Percentiles rank a stretch among this genome's conserved stretches.
These are phyloP conservation scores for Anthophora plumipes DNA, from an alignment of 2,888 invertebrate species.

Conservation along the genomic window DNA sequence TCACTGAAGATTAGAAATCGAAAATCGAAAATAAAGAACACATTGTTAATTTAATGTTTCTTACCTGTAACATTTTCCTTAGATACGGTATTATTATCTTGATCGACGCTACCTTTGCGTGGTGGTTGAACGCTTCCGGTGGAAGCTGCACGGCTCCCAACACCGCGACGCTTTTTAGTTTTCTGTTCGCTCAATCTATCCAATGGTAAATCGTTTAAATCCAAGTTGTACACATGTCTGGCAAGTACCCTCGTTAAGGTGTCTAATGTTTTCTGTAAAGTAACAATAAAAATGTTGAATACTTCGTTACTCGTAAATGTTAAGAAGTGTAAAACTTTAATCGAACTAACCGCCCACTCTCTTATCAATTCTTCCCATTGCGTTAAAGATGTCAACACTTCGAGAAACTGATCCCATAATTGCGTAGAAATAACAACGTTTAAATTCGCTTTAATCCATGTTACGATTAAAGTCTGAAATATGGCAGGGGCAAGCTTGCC, in stretches of 20 bases:
- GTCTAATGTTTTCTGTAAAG: slow-evolving; percentile 96
- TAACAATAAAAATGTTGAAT: slow-evolving; percentile 1
- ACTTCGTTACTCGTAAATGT: neutral
- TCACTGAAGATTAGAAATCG: neutral
- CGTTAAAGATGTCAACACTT: slow-evolving; percentile 94
- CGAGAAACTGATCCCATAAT: slow-evolving; percentile 97
- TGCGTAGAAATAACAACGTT: slow-evolving; percentile 95
- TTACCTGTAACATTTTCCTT: slow-evolving; percentile 81
- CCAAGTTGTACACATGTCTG: slow-evolving; percentile 96
- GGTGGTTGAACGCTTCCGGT: slow-evolving; percentile 83
- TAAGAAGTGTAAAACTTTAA: neutral
- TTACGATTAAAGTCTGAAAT: slow-evolving; percentile 97
- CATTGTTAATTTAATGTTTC: neutral
- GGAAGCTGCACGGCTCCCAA: slow-evolving; percentile 82
- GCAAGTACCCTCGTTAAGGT: slow-evolving; percentile 97
- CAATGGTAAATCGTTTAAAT: slow-evolving; percentile 93
- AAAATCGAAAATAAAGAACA: neutral
- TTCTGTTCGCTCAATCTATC: slow-evolving; percentile 93
- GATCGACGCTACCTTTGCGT: slow-evolving; percentile 81
- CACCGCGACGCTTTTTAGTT: slow-evolving; percentile 88
- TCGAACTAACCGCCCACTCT: slow-evolving; percentile 94
- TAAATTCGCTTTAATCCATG: slow-evolving; percentile 98
- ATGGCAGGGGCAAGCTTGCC: slow-evolving; percentile 94
- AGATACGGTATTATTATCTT: slow-evolving; percentile 76
- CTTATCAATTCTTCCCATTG: slow-evolving; percentile 97